Evolutionary conservation across 1,140 invertebrate species (phyloP), one percentile per base, ranked within the genome.

Genomic region (Spodoptera frugiperda): DNA sequence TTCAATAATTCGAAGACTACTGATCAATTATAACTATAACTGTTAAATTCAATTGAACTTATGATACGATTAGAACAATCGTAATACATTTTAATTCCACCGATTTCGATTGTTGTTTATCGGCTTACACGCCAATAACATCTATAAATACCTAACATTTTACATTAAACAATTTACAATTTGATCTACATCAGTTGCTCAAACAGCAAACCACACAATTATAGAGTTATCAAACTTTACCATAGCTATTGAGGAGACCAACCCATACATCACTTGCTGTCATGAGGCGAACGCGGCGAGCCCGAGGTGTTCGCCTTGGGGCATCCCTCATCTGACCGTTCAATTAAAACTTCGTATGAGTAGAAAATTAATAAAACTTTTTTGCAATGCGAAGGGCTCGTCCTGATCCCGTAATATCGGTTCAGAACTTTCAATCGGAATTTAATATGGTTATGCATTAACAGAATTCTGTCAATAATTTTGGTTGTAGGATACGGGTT

Each of bases 351-450:
- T 67, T 67, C 12, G 17, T 67, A 25, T 67, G 25, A 6, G 17
- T 67, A 49, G 44, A 44, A 49, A 67, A 67, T 67, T 67, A 67
- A 67, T 67, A 67, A 49, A 67, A 67, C 19, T 67, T 67, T 67
- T 67, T 48, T 49, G 46, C 44, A 61, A 61, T 61, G 44, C 15
- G n/a, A n/a, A 30, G 17, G 33, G 33, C 30, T 61, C 15, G 59
- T 4, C 5, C 17, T 67, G 8, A 49, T 49, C 19, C 33, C 44
- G 15, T 19, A 61, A 44, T 33, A 61, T 61, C 8, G 30, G 44
- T 44, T 61, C 2, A 19, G 55, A 44, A 61, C 30, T 61, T 44
- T 61, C 5, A 9, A 44, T 19, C 4, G 57, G 57, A 21, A 39
- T 17, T 61, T 61, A 10, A 25, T 46, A 46, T 21, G 19, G 11